Evolutionary conservation across 2,113 vertebrate species (phyloP).

Genomic region (Ramphastos sulfuratus): DNA sequence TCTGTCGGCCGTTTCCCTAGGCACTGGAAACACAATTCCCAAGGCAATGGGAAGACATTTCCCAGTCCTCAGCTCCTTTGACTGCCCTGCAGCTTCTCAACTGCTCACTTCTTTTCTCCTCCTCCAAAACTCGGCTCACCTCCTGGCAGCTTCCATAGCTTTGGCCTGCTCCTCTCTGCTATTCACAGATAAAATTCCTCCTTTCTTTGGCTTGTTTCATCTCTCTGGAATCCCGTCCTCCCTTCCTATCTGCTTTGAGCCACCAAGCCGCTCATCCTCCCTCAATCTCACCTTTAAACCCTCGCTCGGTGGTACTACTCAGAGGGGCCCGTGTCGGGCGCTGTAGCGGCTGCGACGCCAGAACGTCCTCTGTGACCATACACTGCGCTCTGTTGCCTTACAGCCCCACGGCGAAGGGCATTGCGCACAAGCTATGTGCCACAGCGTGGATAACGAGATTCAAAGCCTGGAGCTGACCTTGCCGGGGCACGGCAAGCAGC

Average conservation of each 20-base stretch:
- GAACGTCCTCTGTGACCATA: background rate
- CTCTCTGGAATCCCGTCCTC: background rate
- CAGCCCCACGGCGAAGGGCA: background rate
- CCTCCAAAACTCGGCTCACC: background rate
- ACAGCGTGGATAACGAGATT: accelerated
- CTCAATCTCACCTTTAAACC: background rate
- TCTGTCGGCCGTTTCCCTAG: background rate
- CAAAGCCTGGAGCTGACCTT: background rate
- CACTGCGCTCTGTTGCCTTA: background rate
- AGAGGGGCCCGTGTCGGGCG: accelerated
- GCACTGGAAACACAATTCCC: background rate
- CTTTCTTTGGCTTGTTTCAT: background rate
- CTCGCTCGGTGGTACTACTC: background rate
- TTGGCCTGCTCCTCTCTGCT: background rate
- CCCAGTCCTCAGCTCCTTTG: background rate
- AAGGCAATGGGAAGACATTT: background rate
- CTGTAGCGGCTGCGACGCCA: accelerated
- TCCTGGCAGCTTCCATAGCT: background rate
- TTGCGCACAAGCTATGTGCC: background rate
- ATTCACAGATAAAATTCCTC: background rate
- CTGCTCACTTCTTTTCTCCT: background rate
- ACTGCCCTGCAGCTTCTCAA: background rate
- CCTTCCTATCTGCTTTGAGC: background rate
- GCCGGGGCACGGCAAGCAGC: background rate
- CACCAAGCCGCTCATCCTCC: background rate